Base-by-base conservation (phyloP, 2,888 invertebrate species). In the Heteromyza rotundicornis region DNA sequence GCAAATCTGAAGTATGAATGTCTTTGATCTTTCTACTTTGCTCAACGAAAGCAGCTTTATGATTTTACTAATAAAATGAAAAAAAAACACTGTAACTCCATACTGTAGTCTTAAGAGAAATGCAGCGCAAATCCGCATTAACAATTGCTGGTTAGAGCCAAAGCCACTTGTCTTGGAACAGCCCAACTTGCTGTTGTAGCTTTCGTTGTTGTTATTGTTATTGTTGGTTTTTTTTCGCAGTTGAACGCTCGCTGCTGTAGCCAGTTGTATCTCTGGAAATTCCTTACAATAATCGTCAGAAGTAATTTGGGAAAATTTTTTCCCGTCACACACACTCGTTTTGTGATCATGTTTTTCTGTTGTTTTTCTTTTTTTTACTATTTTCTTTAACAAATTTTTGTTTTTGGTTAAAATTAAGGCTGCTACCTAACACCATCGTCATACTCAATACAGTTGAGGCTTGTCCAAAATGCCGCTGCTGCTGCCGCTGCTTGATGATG, bases 241-340 rank as follows among this genome's bases (percentile, higher is more conserved):
- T 76, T 75, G 76, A 74, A 77, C 65, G 72, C 69, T 75, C 74
- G 47, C 47, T 47, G 47, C 47, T 19, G 35, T 27, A 20, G 10
- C 12, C 20, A n/a, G 10, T 12, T 5, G 56, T 70, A 64, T 65
- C 70, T 65, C 68, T 75, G 74, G 77, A 76, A 74, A 74, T 74
- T 76, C 74, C 74, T 76, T 65, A 69, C 72, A 59, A 56, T 59
- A 59, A 63, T 69, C 66, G 75, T 76, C 74, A 74, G 74, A 74
- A 76, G 76, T 76, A 74, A 75, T 72, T 76, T 74, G 65, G 66
- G 60, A 73, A 66, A 68, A 64, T 59, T 55, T 27, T 67, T 67
- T 64, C 66, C 19, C n/a, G n/a, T n/a, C n/a, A 3, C 40, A n/a
- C 40, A 3, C 47, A 47, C 47, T 47, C 47, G 20, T 20, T 47